phyloP scores from a whole-genome alignment of 2,888 invertebrate genomes.

The Phyto melanocephala region DNA sequence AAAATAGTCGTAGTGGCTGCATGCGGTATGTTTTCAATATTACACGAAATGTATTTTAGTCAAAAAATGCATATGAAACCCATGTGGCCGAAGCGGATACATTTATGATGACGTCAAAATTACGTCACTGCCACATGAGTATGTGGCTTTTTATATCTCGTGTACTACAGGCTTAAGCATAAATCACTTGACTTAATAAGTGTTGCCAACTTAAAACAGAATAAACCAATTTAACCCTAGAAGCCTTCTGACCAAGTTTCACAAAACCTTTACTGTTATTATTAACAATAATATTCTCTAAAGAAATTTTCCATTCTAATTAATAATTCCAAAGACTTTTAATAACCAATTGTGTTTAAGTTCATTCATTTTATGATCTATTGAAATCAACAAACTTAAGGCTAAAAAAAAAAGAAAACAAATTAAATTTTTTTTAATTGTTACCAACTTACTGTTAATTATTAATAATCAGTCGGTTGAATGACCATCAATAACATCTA shows the following conservation, averaged over 20 bases:
- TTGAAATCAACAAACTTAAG: neutral
- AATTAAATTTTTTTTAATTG: neutral
- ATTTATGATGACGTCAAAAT: too few relatives aligned
- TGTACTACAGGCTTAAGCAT: too few relatives aligned
- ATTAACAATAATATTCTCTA: neutral
- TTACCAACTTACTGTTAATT: neutral
- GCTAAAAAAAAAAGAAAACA: neutral
- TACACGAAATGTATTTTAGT: too few relatives aligned
- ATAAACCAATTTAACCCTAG: too few relatives aligned
- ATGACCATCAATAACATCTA: neutral
- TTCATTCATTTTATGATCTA: neutral
- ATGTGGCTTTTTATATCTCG: too few relatives aligned
- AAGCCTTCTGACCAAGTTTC: neutral
- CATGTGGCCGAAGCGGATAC: too few relatives aligned
- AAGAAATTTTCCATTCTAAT: neutral
- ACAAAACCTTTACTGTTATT: neutral
- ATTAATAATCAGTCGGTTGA: neutral
- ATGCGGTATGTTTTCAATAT: too few relatives aligned
- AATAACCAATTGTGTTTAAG: neutral
- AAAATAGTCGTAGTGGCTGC: too few relatives aligned
- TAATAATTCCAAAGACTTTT: neutral
- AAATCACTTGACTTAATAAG: too few relatives aligned
- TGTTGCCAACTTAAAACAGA: too few relatives aligned
- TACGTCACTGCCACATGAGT: too few relatives aligned
- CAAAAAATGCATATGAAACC: too few relatives aligned